Conservation (phyloP, 2,113 vertebrate genomes). For the Chaenogobius annularis region DNA sequence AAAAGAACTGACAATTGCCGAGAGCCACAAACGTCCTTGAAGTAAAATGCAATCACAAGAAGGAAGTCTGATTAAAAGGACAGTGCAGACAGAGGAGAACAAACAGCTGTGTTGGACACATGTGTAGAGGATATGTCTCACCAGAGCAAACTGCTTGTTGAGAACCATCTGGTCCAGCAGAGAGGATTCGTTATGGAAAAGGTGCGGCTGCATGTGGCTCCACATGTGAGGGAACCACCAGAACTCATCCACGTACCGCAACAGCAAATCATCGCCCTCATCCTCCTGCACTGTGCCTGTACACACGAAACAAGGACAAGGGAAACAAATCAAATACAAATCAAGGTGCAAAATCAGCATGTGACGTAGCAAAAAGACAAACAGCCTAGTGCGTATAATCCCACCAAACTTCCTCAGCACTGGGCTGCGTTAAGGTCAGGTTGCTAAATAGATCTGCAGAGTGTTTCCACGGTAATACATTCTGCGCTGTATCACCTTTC, state of each 20-base stretch:
- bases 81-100: conserved; percentile 25
- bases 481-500: conserved; percentile 19
- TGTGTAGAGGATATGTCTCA: conserved; percentile 68
- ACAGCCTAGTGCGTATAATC: conserved; percentile 3
- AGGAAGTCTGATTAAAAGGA: conserved; percentile 42
- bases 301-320: conserved; percentile 34
- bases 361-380: background rate
- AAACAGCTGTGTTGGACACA: conserved; percentile 33
- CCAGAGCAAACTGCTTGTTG: conserved; percentile 97
- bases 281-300: conserved; percentile 90
- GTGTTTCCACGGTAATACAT: conserved; percentile 41
- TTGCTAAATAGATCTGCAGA: conserved; percentile 32
- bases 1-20: conserved; percentile 23
- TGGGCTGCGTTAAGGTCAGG: conserved; percentile 22
- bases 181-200: conserved; percentile 95
- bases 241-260: conserved; percentile 91
- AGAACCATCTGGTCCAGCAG: conserved; percentile 98
- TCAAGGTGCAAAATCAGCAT: conserved; percentile 8
- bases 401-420: conserved; percentile 2
- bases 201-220: conserved; percentile 99
- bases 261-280: conserved; percentile 87
- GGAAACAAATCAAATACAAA: conserved; percentile 14
- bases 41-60: conserved; percentile 35
- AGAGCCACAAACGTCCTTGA: conserved; percentile 32
- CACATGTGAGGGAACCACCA: conserved; percentile 99